Percentiles rank a stretch among this genome's conserved stretches.
These are phyloP conservation scores for Syrmaticus mikado DNA, from an alignment of 2,113 vertebrate genomes.

Conservation along the genomic window DNA sequence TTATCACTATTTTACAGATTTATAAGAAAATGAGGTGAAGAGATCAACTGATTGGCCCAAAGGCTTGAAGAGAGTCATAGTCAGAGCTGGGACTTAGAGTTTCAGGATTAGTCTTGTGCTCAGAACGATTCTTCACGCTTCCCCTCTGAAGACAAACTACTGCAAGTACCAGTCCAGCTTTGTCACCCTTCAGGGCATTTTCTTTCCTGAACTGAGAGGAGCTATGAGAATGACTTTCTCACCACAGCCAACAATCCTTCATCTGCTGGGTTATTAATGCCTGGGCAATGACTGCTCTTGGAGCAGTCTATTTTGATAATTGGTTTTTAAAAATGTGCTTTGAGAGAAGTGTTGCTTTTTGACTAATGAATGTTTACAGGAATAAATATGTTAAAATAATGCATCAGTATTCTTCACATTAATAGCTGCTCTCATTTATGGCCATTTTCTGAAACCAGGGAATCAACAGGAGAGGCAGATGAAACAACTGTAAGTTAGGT, in stretches of 20 bases:
- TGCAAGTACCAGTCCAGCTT: neutral
- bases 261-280: neutral
- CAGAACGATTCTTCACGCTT: neutral
- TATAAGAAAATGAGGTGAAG: neutral
- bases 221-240: neutral
- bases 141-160: neutral
- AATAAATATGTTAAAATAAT: slow-evolving; percentile 3
- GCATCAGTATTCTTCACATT: neutral
- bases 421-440: slow-evolving; percentile 20
- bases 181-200: neutral
- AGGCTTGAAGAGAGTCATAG: neutral
- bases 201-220: neutral
- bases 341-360: neutral
- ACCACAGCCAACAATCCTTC: neutral
- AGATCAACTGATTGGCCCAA: neutral
- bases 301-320: neutral
- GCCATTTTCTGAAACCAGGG: neutral
- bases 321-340: neutral
- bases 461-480: slow-evolving; percentile 20
- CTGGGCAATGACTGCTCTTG: neutral
- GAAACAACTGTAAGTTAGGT: slow-evolving; percentile 6
- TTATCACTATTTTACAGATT: neutral
- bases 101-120: neutral
- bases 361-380: slow-evolving; percentile 8
- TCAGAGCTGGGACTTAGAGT: neutral